Evolutionary conservation across 1,140 invertebrate genomes (phyloP).

Genomic region (Stegodyphus mimosarum): DNA sequence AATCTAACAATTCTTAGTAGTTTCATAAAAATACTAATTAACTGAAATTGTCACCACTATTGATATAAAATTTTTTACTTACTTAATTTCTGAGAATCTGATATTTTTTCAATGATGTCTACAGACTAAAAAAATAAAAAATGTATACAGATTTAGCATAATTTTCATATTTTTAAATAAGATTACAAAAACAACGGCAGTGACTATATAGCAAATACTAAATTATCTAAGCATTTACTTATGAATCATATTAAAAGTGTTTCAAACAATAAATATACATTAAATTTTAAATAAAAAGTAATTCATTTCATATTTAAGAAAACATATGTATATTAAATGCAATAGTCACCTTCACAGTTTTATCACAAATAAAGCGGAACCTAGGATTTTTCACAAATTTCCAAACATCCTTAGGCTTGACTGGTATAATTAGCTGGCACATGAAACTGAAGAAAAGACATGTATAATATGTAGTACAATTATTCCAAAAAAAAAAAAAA

Average conservation of each 20-base stretch:
- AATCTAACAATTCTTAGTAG: too few species aligned
- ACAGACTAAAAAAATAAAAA: constrained; percentile 29
- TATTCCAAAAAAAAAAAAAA: too few species aligned
- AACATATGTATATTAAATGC: not conserved
- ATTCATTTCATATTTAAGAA: not conserved
- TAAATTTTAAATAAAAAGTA: too few species aligned
- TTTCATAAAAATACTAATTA: too few species aligned
- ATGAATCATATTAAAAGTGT: too few species aligned
- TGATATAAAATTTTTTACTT: not conserved
- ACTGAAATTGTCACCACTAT: too few species aligned
- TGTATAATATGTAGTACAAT: too few species aligned
- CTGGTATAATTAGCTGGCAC: constrained; percentile 33
- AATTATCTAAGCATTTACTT: not conserved
- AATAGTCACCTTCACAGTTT: constrained; percentile 47
- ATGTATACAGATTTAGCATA: not conserved
- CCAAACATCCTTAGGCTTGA: constrained; percentile 23
- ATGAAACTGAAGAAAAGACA: constrained; percentile 8
- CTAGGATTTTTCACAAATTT: constrained; percentile 49
- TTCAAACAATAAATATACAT: too few species aligned
- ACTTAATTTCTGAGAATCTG: constrained; percentile 45
- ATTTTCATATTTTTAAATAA: too few species aligned
- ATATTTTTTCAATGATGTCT: constrained; percentile 46
- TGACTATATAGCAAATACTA: too few species aligned
- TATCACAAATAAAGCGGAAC: constrained; percentile 51
- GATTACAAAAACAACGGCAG: too few species aligned